Evolutionary conservation across 2,797 vertebrate genomes (phyloP).

Genomic region (Australoheros facetus): DNA sequence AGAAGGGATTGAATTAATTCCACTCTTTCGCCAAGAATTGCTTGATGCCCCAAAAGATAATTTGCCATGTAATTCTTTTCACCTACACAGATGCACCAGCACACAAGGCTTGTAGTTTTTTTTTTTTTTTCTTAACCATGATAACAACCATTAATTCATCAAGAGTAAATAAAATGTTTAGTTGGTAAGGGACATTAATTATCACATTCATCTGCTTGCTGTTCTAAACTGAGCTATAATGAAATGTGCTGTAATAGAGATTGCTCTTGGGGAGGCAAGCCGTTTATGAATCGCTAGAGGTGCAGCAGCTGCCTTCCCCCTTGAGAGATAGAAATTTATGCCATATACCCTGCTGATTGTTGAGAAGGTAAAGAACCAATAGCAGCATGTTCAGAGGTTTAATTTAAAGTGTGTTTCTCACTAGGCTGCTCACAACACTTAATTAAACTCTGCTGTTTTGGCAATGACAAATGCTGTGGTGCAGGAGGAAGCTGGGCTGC

Average conservation of each 20-base stretch:
- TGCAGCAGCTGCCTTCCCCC: constrained; percentile 85
- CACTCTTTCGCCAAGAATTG: constrained; percentile 78
- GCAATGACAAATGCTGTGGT: constrained; percentile 99
- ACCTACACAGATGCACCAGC: constrained; percentile 76
- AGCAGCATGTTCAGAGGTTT: constrained; percentile 95
- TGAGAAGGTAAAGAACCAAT: constrained; percentile 97
- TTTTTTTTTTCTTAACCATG: constrained; percentile 53
- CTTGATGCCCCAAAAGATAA: constrained; percentile 84
- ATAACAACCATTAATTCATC: constrained; percentile 84
- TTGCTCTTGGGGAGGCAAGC: constrained; percentile 85
- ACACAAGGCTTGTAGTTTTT: constrained; percentile 37
- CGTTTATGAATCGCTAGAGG: constrained; percentile 92
- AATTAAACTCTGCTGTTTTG: constrained; percentile 99
- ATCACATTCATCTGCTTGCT: constrained; percentile 86
- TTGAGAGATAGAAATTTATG: constrained; percentile 91
- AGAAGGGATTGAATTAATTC: constrained; percentile 81
- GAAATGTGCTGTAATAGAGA: constrained; percentile 90
- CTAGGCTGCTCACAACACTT: constrained; percentile 99
- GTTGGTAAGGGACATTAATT: constrained; percentile 91
- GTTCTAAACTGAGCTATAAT: constrained; percentile 89
- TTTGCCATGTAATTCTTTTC: constrained; percentile 85
- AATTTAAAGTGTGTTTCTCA: constrained; percentile 99
- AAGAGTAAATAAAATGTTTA: constrained; percentile 94
- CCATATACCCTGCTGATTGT: constrained; percentile 93
- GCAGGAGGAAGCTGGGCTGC: constrained; percentile 89